Percentiles rank a stretch among this genome's conserved stretches.
These are phyloP conservation scores for Poeciliopsis infans DNA, from an alignment of 2,797 vertebrate genomes.

Conservation along the genomic window DNA sequence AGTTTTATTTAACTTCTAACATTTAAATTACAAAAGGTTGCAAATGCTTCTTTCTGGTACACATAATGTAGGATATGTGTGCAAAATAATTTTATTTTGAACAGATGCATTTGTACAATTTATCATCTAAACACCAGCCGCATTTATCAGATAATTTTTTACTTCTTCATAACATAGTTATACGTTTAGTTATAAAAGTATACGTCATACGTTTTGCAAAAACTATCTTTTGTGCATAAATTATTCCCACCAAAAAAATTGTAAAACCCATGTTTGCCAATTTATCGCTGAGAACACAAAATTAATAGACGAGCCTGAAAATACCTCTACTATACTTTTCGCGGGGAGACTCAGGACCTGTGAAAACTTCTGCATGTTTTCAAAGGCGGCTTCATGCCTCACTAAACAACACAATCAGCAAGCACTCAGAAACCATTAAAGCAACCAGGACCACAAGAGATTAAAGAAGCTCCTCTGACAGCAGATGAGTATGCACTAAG, in stretches of 20 bases:
- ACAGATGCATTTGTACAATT: not conserved
- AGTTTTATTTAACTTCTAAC: not conserved
- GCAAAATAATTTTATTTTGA: not conserved
- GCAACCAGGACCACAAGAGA: conserved; percentile 46
- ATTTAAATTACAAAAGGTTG: not conserved
- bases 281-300: not conserved
- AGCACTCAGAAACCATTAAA: conserved; percentile 52
- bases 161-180: not conserved
- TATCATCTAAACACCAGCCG: not conserved
- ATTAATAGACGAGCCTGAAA: not conserved
- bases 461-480: conserved; percentile 53
- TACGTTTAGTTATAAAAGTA: not conserved
- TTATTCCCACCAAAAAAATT: not conserved
- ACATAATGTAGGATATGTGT: not conserved
- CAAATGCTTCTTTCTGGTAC: not conserved
- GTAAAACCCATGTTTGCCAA: not conserved
- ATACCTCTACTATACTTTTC: conserved; percentile 12
- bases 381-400: conserved; percentile 28
- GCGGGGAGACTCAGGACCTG: conserved; percentile 38
- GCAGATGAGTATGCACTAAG: conserved; percentile 65
- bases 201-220: not conserved
- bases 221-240: not conserved
- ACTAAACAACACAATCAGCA: conserved; percentile 57
- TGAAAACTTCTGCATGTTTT: conserved; percentile 51
- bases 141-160: conserved; percentile 4